Base-by-base conservation (phyloP, 2,888 invertebrate genomes). In the Oxystoma pomonae region DNA sequence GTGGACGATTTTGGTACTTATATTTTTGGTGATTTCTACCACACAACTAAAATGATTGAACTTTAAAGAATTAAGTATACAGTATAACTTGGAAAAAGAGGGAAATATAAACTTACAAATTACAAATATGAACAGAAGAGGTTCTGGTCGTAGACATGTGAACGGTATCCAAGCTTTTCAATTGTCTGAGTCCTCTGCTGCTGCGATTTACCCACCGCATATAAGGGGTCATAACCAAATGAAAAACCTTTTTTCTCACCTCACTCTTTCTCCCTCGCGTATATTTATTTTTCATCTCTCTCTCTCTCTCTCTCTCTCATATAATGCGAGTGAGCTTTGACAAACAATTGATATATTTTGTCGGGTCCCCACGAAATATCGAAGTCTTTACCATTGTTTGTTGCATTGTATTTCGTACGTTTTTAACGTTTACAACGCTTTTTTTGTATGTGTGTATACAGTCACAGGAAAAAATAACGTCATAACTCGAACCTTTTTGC, bases 161-260 rank as follows among this genome's bases (percentile, higher is more conserved):
- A n/a, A n/a, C n/a, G n/a, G n/a, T n/a, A n/a, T n/a, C n/a, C n/a
- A n/a, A n/a, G 35, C 12, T 65, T 62, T 63, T 67, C 66, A 68
- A 72, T 73, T 75, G 75, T 74, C 71, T 65, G 19, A 22, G 67
- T 59, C 35, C 3, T 35, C 5, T 3, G 35, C 12, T 35, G 35
- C 35, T 35, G 35, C 12, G 35, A 35, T 61, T 68, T 69, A 67
- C 67, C 68, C 70, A 65, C 70, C 66, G 68, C 66, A 68, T 71
- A 20, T 65, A 68, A 63, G 35, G 35, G 35, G 35, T 35, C 35
- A 35, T 35, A 35, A 35, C 66, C 67, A 68, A 69, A 70, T 66
- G 67, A 66, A 53, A 63, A 63, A 61, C 58, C 64, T 66, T 68
- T 65, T 69, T 69, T 69, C 55, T 22, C 12, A 35, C 12, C 12